Percentiles rank a stretch among this genome's conserved stretches.
Evolutionary conservation across 2,113 vertebrate genomes (phyloP).

Genomic region (Spilogale gracilis): DNA sequence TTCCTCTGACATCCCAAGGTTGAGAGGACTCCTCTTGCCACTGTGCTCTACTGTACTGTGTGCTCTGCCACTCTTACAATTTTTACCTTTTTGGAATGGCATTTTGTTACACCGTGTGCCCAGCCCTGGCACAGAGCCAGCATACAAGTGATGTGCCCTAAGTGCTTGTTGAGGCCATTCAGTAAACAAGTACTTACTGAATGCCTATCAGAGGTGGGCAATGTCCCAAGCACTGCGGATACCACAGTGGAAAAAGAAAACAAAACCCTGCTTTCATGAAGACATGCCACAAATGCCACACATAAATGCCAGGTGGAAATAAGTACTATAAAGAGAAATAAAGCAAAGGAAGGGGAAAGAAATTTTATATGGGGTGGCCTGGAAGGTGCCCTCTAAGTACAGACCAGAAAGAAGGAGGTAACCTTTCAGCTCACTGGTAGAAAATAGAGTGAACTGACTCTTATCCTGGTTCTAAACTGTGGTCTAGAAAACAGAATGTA

Average conservation of each 20-base stretch:
- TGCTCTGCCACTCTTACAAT: neutral
- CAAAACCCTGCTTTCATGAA: neutral
- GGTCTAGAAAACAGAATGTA: neutral
- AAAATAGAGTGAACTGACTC: neutral
- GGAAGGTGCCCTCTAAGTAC: neutral
- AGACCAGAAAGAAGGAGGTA: neutral
- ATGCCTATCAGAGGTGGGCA: neutral
- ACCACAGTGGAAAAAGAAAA: neutral
- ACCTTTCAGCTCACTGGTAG: neutral
- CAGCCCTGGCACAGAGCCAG: neutral
- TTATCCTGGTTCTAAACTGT: neutral
- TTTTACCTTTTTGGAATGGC: neutral
- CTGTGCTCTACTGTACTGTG: rapidly evolving
- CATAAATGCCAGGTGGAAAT: neutral
- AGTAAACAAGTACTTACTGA: neutral
- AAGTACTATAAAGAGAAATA: neutral
- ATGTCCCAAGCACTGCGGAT: neutral
- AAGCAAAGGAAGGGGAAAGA: neutral
- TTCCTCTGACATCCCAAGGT: neutral
- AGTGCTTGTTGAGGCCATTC: neutral
- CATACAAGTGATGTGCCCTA: neutral
- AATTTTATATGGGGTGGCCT: neutral
- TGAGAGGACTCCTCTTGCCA: neutral
- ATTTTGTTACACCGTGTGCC: neutral
- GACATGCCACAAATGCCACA: neutral